These are phyloP conservation scores for Schrankia costaestrigalis DNA, from an alignment of 2,888 invertebrate species.

Conservation along the genomic window DNA sequence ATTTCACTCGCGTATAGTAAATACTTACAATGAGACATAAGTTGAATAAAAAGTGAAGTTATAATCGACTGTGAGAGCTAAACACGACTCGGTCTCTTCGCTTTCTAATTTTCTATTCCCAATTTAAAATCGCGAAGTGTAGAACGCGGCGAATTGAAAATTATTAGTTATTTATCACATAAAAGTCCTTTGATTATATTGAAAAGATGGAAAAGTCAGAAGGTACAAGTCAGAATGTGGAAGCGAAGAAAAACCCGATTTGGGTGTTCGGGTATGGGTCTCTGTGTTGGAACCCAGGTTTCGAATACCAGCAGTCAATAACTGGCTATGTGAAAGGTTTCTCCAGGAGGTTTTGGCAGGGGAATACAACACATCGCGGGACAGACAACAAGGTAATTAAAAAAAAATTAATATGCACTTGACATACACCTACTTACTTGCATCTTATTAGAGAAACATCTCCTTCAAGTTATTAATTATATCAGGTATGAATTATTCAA, in stretches of 20 bases:
- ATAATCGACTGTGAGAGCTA: slow-evolving; percentile 47
- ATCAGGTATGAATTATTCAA: too few relatives aligned
- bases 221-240: slow-evolving; percentile 27
- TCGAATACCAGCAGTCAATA: slow-evolving; percentile 88
- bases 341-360: slow-evolving; percentile 95
- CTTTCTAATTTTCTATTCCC: slow-evolving; percentile 46
- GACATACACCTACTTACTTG: slow-evolving; percentile 21
- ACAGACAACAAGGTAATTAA: slow-evolving; percentile 84
- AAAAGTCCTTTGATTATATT: slow-evolving; percentile 12
- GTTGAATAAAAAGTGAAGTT: slow-evolving; percentile 49
- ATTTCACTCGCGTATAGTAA: slow-evolving; percentile 43
- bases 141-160: slow-evolving; percentile 16
- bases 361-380: slow-evolving; percentile 90
- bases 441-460: slow-evolving; percentile 5
- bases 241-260: slow-evolving; percentile 70
- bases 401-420: not conserved
- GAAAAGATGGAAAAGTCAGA: slow-evolving; percentile 22
- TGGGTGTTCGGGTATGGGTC: slow-evolving; percentile 99
- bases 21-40: slow-evolving; percentile 62
- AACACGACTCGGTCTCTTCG: slow-evolving; percentile 32
- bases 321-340: slow-evolving; percentile 92
- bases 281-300: slow-evolving; percentile 96
- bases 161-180: slow-evolving; percentile 13
- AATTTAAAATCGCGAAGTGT: slow-evolving; percentile 36
- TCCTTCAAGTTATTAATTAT: too few relatives aligned